Evolutionary conservation across 2,888 invertebrate genomes (phyloP).

Genomic region (Watsonalla cultraria): DNA sequence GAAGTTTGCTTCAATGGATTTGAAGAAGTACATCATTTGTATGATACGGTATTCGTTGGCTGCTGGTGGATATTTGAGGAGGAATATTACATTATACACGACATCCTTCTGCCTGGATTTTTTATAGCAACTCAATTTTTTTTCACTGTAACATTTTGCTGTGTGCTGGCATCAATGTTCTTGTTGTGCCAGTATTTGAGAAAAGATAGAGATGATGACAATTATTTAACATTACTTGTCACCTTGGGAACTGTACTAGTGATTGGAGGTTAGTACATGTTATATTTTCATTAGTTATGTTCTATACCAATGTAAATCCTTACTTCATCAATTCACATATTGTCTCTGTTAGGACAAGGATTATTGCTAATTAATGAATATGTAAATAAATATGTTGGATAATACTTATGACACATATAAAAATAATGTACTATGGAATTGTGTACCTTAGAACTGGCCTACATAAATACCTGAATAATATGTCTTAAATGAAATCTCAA

Average conservation of each 20-base stretch:
- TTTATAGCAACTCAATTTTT: constrained; percentile 96
- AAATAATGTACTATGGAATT: too few relatives aligned
- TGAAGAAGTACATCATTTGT: constrained; percentile 90
- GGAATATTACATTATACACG: constrained; percentile 96
- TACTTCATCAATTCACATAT: too few relatives aligned
- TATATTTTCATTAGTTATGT: too few relatives aligned
- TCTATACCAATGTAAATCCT: too few relatives aligned
- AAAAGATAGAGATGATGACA: constrained; percentile 86
- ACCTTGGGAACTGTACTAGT: constrained; percentile 86
- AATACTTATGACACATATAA: too few relatives aligned
- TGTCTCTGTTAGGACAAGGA: too few relatives aligned
- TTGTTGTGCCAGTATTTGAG: constrained; percentile 85
- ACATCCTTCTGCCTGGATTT: constrained; percentile 92
- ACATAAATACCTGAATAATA: too few relatives aligned
- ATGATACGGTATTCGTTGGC: constrained; percentile 89
- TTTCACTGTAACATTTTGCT: constrained; percentile 91
- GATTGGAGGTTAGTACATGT: constrained; percentile 78
- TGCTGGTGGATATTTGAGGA: constrained; percentile 99
- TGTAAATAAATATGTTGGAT: too few relatives aligned
- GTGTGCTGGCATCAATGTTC: constrained; percentile 86
- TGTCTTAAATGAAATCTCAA: too few relatives aligned
- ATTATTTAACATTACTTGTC: constrained; percentile 85
- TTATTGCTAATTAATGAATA: too few relatives aligned
- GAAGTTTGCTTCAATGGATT: constrained; percentile 95
- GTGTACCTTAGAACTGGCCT: too few relatives aligned